These are phyloP conservation scores for Scolopax bukidnonensis DNA, from an alignment of 2,797 vertebrate genomes.

Conservation along the genomic window DNA sequence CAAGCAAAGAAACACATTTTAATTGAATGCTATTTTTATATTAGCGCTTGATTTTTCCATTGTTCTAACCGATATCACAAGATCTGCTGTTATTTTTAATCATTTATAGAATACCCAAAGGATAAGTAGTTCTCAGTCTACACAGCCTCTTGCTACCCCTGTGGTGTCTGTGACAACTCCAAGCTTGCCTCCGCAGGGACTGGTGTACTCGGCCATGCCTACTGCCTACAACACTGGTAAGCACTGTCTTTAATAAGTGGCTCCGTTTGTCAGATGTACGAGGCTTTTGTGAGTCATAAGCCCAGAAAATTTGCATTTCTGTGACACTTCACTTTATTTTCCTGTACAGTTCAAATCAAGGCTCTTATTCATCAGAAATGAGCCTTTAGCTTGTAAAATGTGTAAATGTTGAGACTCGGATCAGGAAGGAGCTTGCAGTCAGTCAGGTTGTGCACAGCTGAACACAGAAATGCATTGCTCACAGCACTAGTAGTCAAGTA, in stretches of 20 bases:
- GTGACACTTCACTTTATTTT: not conserved
- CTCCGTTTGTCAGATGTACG: not conserved
- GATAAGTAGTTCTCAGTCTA: conserved; percentile 93
- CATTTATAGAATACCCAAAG: conserved; percentile 91
- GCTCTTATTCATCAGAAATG: not conserved
- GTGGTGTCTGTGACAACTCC: conserved; percentile 98
- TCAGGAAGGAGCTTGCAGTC: not conserved
- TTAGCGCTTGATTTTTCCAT: not conserved
- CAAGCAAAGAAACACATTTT: not conserved
- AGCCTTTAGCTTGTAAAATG: not conserved
- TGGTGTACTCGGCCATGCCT: conserved; percentile 96
- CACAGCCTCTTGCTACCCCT: conserved; percentile 92
- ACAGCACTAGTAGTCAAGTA: rapidly evolving
- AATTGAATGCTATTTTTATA: not conserved
- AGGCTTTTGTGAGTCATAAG: not conserved
- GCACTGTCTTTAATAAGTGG: not conserved
- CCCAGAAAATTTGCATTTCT: not conserved
- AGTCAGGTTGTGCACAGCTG: not conserved
- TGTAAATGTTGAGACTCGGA: not conserved
- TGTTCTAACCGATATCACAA: not conserved
- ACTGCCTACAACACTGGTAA: conserved; percentile 97
- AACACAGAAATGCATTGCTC: not conserved
- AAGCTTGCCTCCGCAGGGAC: conserved; percentile 93
- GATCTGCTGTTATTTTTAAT: conserved; percentile 33
- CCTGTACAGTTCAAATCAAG: not conserved